Evolutionary conservation across 2,797 vertebrate genomes (phyloP).

Genomic region (Sparidentex hasta): DNA sequence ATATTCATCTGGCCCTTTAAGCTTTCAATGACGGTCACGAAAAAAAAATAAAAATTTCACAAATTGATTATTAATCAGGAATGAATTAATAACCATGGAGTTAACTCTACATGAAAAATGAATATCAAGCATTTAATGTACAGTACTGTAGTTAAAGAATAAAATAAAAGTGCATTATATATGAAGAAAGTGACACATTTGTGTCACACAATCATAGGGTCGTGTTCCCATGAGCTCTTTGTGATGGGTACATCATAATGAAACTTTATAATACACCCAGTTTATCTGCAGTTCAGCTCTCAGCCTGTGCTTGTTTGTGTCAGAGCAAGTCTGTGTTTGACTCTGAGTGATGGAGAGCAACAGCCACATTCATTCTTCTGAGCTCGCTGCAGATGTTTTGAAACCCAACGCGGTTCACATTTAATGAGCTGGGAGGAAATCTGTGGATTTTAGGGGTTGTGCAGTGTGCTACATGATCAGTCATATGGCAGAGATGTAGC

Average conservation of each 20-base stretch:
- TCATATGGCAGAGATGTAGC: background rate
- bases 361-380: background rate
- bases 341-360: background rate
- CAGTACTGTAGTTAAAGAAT: too few species aligned
- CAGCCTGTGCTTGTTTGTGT: constrained; percentile 6
- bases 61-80: too few species aligned
- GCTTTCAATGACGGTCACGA: too few species aligned
- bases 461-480: background rate
- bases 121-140: too few species aligned
- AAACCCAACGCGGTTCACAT: constrained; percentile 2
- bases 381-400: constrained; percentile 1
- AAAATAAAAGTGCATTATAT: too few species aligned
- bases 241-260: background rate
- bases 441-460: background rate
- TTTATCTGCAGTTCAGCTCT: background rate
- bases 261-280: background rate
- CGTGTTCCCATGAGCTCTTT: background rate
- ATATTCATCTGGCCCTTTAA: too few species aligned
- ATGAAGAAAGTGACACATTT: too few species aligned
- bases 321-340: background rate
- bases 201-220: background rate
- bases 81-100: too few species aligned
- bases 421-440: constrained; percentile 12
- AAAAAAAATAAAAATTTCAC: too few species aligned
- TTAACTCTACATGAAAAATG: too few species aligned